Evolutionary conservation across 2,113 vertebrate species (phyloP), one percentile per base, ranked within the genome.

Genomic region (Perccottus glenii): DNA sequence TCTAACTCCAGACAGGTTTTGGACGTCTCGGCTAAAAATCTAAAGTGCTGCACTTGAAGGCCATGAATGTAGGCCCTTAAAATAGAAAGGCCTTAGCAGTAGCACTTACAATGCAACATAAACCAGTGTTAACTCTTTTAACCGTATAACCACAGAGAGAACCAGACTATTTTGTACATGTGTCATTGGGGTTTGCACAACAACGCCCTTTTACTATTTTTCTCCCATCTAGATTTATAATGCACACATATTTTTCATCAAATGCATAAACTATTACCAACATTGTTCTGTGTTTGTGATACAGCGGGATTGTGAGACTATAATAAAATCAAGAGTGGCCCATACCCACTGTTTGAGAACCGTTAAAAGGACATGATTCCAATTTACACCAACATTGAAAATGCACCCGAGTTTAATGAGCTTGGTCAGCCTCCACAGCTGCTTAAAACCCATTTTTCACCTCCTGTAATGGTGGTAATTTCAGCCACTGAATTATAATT

Each of bases 401-500:
- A 15, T 7, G 52, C 33, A 36, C 36, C 52, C 9, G 52, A 15
- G 33, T n/a, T 52, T 55, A 55, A 55, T 55, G 52, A 55, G 52
- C 14, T 33, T 55, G 52, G 52, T 55, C 52, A 55, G 11, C 36
- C 52, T 14, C 52, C 52, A 53, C 27, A 53, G 52, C 52, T 38
- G 52, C 52, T 55, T 55, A 55, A 55, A 55, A 55, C 32, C 52
- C 52, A 55, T 36, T 55, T 55, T 55, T 55, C 52, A 55, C 52
- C 35, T 55, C 52, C 36, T n/a, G 33, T 55, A 55, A 55, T 55
- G 52, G 52, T 55, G 52, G 33, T 33, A 55, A 55, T 38, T 55
- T 55, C 32, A 36, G 12, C 14, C 52, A 36, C 52, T 55, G 52
- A 38, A 55, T 55, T 55, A 55, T 33, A 55, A 55, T 55, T 55